Evolutionary conservation across 2,113 vertebrate species (phyloP), one percentile per base, ranked within the genome.

Genomic region (Xiphorhynchus elegans): DNA sequence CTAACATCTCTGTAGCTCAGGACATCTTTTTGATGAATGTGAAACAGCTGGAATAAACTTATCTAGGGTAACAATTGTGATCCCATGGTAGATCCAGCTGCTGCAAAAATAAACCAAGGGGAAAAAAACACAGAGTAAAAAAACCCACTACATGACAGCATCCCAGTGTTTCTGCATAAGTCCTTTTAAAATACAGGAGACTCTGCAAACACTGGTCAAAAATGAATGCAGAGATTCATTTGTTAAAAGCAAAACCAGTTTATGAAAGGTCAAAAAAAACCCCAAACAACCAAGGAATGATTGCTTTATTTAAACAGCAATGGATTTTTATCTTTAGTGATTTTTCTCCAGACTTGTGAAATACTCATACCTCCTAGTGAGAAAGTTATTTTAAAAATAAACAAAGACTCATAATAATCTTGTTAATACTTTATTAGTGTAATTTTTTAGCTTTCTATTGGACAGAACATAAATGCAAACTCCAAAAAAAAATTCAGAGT

Each of bases 401-500:
- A 77, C 17, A 77, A 76, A 97, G 95, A 97, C 81, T 89, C 90
- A 66, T 55, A 72, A 70, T 58, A 97, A 98, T 97, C 97, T 97
- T 98, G 98, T 99, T 99, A 99, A 98, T 98, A 98, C 98, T 99
- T 99, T 99, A 99, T 99, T 99, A 99, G 99, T 99, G 99, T 99
- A 98, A 97, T 98, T 97, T 98, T 98, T 98, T 96, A 98, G 97
- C 91, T 98, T 98, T 99, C 98, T 98, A 98, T 98, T 98, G 94
- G 98, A 99, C 97, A 98, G 98, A 99, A 99, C 98, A 98, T 98
- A 99, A 97, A 99, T 97, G 97, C 98, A 98, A 99, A 99, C 98
- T 97, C 97, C 95, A 98, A 98, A 98, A 98, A 50, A 97, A 98
- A 96, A 73, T 94, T 97, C 97, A 98, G 97, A 98, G 97, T 98